Conservation (phyloP, 2,888 invertebrate genomes). For the Orthosia cruda region DNA sequence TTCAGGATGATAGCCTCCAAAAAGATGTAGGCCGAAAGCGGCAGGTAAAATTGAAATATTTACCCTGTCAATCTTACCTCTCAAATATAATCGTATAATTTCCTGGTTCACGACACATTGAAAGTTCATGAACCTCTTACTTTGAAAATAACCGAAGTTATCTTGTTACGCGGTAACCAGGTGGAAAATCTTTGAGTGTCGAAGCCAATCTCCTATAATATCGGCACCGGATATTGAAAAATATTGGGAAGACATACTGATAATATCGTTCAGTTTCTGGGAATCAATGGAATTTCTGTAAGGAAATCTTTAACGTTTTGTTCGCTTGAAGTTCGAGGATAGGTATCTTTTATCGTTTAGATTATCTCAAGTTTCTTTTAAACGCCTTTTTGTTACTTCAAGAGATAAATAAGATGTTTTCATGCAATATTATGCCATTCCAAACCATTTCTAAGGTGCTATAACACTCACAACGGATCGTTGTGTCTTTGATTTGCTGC, state of each 20-base stretch:
- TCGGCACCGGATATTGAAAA: slow-evolving; percentile 35
- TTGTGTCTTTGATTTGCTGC: too few species aligned
- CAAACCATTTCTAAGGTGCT: too few species aligned
- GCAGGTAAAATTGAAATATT: neutral
- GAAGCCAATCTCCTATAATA: slow-evolving; percentile 14
- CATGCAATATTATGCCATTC: too few species aligned
- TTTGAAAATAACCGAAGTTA: slow-evolving; percentile 1
- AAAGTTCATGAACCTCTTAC: neutral
- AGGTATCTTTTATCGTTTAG: neutral
- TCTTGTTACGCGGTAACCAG: slow-evolving; percentile 15
- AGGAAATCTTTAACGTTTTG: neutral
- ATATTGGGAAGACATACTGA: slow-evolving; percentile 14
- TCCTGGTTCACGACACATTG: neutral
- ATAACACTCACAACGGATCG: too few species aligned
- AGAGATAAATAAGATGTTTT: too few species aligned
- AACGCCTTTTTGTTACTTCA: neutral
- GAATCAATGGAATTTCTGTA: neutral
- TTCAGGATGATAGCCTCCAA: neutral
- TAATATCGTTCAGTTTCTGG: neutral
- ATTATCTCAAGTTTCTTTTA: neutral
- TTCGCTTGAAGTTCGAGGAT: neutral
- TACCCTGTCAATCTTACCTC: neutral
- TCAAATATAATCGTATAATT: neutral
- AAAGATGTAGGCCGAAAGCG: too few species aligned
- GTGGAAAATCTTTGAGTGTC: neutral